Conservation (phyloP, 92 coral and sea anemone species). For the Diadumene lineata region DNA sequence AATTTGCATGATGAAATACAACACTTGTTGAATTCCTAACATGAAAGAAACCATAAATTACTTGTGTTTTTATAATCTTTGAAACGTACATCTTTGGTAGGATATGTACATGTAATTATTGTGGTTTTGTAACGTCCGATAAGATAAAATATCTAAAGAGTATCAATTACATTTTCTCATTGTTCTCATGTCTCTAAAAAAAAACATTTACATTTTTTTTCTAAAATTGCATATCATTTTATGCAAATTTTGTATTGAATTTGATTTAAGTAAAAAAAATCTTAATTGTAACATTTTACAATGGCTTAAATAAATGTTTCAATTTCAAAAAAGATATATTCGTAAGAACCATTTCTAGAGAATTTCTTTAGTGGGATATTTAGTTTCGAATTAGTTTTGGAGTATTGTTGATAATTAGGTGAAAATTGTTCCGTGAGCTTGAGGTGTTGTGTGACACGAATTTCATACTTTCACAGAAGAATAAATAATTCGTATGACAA, state of each 20-base stretch:
- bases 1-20: background rate
- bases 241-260: no score
- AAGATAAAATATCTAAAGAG: no score
- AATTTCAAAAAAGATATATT: background rate
- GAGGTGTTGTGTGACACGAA: background rate
- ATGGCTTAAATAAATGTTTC: background rate
- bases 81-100: background rate
- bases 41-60: background rate
- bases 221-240: no score
- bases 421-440: background rate
- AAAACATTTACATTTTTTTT: no score
- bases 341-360: no score
- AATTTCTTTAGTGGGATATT: background rate
- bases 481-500: conserved; percentile 2
- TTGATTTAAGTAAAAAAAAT: no score
- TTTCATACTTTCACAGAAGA: background rate
- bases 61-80: background rate
- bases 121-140: background rate
- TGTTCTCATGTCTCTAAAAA: no score
- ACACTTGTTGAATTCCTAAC: background rate
- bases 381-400: no score
- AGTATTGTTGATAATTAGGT: background rate
- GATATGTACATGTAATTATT: background rate
- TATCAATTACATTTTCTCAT: no score
- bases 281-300: no score